Conservation (phyloP, 1,140 invertebrate species). For the Trachelipus rathkii region DNA sequence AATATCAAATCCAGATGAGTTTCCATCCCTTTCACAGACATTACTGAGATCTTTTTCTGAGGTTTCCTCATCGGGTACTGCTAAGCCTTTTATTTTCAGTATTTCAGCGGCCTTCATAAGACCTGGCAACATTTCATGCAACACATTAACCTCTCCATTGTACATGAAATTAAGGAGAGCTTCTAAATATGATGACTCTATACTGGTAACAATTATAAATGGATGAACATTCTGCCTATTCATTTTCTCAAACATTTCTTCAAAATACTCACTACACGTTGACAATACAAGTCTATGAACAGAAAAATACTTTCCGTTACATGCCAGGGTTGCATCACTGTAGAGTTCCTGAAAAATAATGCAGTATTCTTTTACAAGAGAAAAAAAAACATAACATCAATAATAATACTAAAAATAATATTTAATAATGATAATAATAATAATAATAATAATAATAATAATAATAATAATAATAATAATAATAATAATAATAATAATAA, state of each 20-base stretch:
- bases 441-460: too few species aligned
- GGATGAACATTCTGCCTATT: slow-evolving; percentile 45
- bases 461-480: too few species aligned
- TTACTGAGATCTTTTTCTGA: slow-evolving; percentile 19
- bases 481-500: too few species aligned
- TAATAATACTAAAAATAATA: too few species aligned
- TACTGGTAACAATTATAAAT: slow-evolving; percentile 52
- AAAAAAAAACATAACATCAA: too few species aligned
- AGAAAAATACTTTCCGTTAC: slow-evolving; percentile 24
- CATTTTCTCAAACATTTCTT: slow-evolving; percentile 24
- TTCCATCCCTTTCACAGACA: background rate
- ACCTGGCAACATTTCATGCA: slow-evolving; percentile 80
- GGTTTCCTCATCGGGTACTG: slow-evolving; percentile 51
- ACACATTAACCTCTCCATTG: slow-evolving; percentile 86
- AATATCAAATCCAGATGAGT: background rate
- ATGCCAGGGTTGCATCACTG: slow-evolving; percentile 26
- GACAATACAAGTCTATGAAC: slow-evolving; percentile 28
- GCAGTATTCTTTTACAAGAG: background rate
- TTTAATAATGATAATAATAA: too few species aligned
- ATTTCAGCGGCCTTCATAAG: slow-evolving; percentile 83
- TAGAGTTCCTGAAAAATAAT: slow-evolving; percentile 20
- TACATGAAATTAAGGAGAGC: slow-evolving; percentile 68
- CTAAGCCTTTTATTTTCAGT: slow-evolving; percentile 84
- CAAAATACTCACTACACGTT: slow-evolving; percentile 29
- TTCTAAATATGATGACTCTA: slow-evolving; percentile 49